A percentile compares a stretch with the other conserved stretches of the same genome.
Conservation (phyloP, 2,797 vertebrate genomes). For the Bradypodion pumilum region DNA sequence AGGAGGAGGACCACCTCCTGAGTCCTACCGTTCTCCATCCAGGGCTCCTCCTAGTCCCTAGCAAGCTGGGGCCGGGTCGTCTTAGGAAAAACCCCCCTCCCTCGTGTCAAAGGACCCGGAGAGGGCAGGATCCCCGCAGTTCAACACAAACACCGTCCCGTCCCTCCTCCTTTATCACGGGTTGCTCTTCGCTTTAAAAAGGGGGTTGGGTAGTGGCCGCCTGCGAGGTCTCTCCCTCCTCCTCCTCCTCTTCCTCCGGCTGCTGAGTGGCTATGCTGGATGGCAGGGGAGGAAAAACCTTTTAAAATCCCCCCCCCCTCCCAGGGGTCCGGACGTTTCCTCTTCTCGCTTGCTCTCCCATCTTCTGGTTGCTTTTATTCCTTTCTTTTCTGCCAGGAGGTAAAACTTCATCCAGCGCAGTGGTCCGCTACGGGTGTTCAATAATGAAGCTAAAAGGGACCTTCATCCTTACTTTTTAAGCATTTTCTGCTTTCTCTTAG, state of each 20-base stretch:
- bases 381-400: neutral
- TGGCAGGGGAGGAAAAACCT: neutral
- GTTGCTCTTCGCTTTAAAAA: neutral
- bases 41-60: neutral
- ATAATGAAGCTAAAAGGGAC: neutral
- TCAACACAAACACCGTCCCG: too few relatives aligned
- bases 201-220: too few relatives aligned
- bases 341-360: neutral
- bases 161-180: too few relatives aligned
- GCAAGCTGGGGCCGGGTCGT: neutral
- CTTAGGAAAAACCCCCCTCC: neutral
- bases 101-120: neutral
- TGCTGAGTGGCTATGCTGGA: neutral
- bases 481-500: too few relatives aligned
- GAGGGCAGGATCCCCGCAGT: neutral
- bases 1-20: neutral
- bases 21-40: neutral
- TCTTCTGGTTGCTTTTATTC: neutral
- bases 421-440: neutral
- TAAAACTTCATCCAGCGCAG: neutral
- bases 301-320: neutral
- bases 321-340: neutral
- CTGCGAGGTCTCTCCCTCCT: too few relatives aligned
- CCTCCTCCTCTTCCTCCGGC: too few relatives aligned
- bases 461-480: neutral